These are phyloP conservation scores for Eueides isabella DNA, from an alignment of 1,140 invertebrate genomes.

Conservation along the genomic window DNA sequence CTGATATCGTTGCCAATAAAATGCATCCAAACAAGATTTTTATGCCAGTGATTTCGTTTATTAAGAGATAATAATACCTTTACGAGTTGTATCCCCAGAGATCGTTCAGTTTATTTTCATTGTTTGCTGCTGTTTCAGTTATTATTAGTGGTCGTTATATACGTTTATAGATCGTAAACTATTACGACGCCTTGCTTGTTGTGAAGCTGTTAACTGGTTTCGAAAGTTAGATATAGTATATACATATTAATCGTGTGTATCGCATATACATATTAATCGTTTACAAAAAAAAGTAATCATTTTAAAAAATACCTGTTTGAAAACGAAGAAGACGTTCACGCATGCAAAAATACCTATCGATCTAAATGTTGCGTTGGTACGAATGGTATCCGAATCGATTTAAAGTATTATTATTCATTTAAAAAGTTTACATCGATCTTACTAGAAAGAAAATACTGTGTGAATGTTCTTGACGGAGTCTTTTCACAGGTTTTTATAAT, in stretches of 20 bases:
- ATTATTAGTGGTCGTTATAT: conserved; percentile 79
- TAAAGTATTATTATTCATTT: no score
- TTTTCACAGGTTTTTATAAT: no score
- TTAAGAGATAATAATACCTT: conserved; percentile 81
- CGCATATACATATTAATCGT: conserved; percentile 71
- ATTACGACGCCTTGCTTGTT: conserved; percentile 74
- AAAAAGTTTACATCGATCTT: no score
- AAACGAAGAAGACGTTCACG: neutral
- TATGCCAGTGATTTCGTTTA: conserved; percentile 73
- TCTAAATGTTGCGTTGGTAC: no score
- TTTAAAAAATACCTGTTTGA: neutral
- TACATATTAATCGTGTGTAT: conserved; percentile 70
- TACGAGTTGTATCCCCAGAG: conserved; percentile 70
- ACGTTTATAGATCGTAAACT: conserved; percentile 79
- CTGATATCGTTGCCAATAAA: conserved; percentile 60
- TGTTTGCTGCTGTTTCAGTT: conserved; percentile 78
- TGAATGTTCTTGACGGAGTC: no score
- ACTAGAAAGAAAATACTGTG: no score
- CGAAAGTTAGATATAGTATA: conserved; percentile 71
- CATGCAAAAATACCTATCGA: no score
- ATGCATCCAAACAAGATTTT: conserved; percentile 73
- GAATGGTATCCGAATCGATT: no score
- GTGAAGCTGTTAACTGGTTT: conserved; percentile 75
- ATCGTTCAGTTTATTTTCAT: conserved; percentile 74
- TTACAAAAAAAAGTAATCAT: conserved; percentile 53